A percentile compares a stretch with the other conserved stretches of the same genome.
These are phyloP conservation scores for Trissoscelio sp. DNA, from an alignment of 2,888 invertebrate species.

Conservation along the genomic window DNA sequence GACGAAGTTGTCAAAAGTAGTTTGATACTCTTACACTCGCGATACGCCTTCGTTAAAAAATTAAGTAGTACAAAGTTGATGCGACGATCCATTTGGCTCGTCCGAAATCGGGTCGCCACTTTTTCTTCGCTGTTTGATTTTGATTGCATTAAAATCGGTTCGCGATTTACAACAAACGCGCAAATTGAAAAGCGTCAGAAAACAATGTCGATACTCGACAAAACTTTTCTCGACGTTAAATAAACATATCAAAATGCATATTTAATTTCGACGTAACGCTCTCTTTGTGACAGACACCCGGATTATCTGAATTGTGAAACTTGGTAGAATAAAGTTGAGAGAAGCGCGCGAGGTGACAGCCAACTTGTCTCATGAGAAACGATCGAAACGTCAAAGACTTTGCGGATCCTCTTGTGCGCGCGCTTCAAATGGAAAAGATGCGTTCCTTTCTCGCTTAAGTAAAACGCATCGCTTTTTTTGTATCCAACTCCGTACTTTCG, in stretches of 20 bases:
- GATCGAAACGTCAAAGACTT: slow-evolving; percentile 58
- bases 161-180: neutral
- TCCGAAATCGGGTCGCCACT: slow-evolving; percentile 1
- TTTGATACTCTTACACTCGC: slow-evolving; percentile 35
- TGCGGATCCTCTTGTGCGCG: neutral
- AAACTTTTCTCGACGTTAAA: neutral
- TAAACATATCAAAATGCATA: slow-evolving; percentile 41
- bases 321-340: slow-evolving; percentile 50
- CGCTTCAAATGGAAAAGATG: slow-evolving; percentile 34
- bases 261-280: slow-evolving; percentile 52
- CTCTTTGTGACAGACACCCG: slow-evolving; percentile 25
- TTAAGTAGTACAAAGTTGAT: slow-evolving; percentile 48
- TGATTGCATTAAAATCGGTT: too few species aligned
- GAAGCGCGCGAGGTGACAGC: slow-evolving; percentile 35
- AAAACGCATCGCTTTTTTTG: slow-evolving; percentile 8
- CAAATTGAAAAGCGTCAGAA: slow-evolving; percentile 2
- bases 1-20: slow-evolving; percentile 57
- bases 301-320: slow-evolving; percentile 36
- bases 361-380: slow-evolving; percentile 33
- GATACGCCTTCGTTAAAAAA: slow-evolving; percentile 52
- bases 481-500: neutral
- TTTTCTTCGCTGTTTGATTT: too few species aligned
- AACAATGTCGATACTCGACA: neutral
- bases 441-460: slow-evolving; percentile 25
- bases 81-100: slow-evolving; percentile 7